Evolutionary conservation across 2,113 vertebrate genomes (phyloP).

Genomic region (Dicrurus megarhynchus): DNA sequence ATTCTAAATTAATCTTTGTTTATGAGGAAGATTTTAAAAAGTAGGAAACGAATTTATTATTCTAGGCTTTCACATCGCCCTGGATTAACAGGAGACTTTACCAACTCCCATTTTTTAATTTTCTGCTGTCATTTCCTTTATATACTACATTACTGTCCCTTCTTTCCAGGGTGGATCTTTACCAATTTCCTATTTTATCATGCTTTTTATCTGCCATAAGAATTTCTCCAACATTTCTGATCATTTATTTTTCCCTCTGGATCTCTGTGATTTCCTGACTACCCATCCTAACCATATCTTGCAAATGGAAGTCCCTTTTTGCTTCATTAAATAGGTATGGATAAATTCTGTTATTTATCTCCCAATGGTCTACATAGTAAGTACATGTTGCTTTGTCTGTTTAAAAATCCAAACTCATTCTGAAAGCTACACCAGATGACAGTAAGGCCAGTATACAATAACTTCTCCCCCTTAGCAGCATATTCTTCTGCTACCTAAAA

Average conservation of each 20-base stretch:
- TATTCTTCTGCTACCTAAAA: slow-evolving; percentile 69
- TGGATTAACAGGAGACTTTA: slow-evolving; percentile 42
- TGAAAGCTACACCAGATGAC: slow-evolving; percentile 2
- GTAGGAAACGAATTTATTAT: not conserved
- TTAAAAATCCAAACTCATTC: not conserved
- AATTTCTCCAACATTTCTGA: not conserved
- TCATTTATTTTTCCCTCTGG: not conserved
- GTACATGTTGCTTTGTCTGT: not conserved
- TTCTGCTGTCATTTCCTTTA: slow-evolving; percentile 8
- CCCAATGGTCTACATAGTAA: not conserved
- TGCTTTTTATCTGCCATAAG: not conserved
- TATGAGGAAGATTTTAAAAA: slow-evolving; percentile 26
- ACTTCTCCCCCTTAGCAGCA: slow-evolving; percentile 41
- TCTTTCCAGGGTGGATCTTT: not conserved
- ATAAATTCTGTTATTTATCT: not conserved
- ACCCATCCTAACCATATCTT: not conserved
- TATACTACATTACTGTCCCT: not conserved
- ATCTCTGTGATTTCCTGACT: not conserved
- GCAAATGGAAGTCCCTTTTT: not conserved
- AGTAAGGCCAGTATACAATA: slow-evolving; percentile 33
- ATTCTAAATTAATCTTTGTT: slow-evolving; percentile 33
- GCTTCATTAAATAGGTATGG: not conserved
- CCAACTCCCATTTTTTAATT: not conserved
- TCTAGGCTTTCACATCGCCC: not conserved
- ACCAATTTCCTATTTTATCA: not conserved